Conservation (phyloP, 2,797 vertebrate species). For the Heteromormyrus szaboi region DNA sequence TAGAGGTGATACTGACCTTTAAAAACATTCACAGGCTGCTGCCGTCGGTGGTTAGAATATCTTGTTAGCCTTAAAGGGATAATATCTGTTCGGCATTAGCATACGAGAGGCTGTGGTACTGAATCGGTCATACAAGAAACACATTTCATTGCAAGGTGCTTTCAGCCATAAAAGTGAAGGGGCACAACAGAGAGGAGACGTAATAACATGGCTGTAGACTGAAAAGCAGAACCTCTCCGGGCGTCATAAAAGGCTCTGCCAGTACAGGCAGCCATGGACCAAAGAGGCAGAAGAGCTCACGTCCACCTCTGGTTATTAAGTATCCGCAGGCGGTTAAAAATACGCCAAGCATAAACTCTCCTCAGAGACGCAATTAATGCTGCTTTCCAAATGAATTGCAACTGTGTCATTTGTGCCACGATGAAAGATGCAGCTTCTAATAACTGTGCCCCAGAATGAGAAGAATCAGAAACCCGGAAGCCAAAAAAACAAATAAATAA, state of each 20-base stretch:
- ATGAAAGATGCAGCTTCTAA: not conserved
- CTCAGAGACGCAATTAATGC: not conserved
- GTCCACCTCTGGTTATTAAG: not conserved
- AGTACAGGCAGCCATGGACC: not conserved
- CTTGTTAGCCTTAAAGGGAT: not conserved
- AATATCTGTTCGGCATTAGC: not conserved
- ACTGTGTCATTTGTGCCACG: not conserved
- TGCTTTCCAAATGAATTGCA: not conserved
- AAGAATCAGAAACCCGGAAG: not conserved
- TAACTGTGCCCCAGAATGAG: not conserved
- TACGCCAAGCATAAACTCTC: not conserved
- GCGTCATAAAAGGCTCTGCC: not conserved
- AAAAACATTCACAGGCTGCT: not conserved
- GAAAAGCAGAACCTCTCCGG: not conserved
- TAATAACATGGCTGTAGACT: not conserved
- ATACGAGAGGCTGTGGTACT: not conserved
- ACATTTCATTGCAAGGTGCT: not conserved
- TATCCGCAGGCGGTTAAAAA: not conserved
- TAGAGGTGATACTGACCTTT: not conserved
- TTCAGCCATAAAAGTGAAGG: not conserved
- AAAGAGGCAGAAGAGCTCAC: not conserved
- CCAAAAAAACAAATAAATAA: not conserved
- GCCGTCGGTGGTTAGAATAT: not conserved
- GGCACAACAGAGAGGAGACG: not conserved
- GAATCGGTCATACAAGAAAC: not conserved